Conservation (phyloP, 2,888 invertebrate genomes). For the Calliscelio sp. region DNA sequence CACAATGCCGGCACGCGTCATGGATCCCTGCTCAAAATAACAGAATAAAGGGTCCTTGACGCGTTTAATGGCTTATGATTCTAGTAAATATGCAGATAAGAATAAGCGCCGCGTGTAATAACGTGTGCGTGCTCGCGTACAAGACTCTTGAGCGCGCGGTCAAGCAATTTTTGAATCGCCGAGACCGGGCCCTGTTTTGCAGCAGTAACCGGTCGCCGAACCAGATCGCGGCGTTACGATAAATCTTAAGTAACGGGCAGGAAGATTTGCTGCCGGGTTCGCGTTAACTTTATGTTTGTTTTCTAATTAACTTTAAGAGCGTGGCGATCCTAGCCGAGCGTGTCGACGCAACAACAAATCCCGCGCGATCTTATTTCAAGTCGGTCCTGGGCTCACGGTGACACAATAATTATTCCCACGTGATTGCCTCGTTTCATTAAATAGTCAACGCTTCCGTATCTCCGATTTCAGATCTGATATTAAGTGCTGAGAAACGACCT, state of each 20-base stretch:
- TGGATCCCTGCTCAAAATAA: no score
- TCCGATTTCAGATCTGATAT: conserved; percentile 32
- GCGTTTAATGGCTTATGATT: conserved; percentile 69
- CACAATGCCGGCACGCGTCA: no score
- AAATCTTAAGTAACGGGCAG: conserved; percentile 83
- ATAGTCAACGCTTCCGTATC: conserved; percentile 60
- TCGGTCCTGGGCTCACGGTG: conserved; percentile 35
- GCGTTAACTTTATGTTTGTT: conserved; percentile 84
- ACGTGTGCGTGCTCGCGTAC: conserved; percentile 52
- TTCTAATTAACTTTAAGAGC: conserved; percentile 82
- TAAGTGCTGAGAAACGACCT: conserved; percentile 50
- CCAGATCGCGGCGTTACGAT: conserved; percentile 83
- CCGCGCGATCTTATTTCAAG: conserved; percentile 60
- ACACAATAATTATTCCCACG: conserved; percentile 68
- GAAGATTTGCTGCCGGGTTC: conserved; percentile 82
- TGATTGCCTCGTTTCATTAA: conserved; percentile 54
- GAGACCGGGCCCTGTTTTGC: conserved; percentile 70
- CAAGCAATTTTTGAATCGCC: conserved; percentile 69
- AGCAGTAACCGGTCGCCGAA: conserved; percentile 77
- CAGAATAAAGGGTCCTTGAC: conserved; percentile 2
- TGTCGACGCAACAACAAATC: conserved; percentile 68
- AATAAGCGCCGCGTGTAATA: conserved; percentile 66
- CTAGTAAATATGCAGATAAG: conserved; percentile 70
- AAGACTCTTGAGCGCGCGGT: conserved; percentile 63
- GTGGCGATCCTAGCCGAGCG: conserved; percentile 70